Conservation (phyloP, 1,140 invertebrate genomes). For the Triops cancriformis region DNA sequence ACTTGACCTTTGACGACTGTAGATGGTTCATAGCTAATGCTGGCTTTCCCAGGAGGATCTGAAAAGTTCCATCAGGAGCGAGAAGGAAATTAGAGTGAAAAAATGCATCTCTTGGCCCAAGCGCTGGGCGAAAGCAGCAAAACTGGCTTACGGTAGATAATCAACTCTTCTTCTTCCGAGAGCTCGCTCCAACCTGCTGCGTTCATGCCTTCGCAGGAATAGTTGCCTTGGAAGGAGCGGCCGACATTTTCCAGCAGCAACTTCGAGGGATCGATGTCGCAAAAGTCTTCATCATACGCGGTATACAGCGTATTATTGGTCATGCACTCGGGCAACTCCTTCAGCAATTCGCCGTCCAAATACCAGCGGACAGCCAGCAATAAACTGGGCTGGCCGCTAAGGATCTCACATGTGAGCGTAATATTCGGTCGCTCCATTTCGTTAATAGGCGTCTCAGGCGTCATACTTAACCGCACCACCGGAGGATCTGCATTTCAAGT, state of each 20-base stretch:
- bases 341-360: slow-evolving; percentile 67
- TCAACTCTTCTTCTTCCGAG: slow-evolving; percentile 60
- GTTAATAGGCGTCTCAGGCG: slow-evolving; percentile 60
- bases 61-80: slow-evolving; percentile 27
- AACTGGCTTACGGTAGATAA: slow-evolving; percentile 64
- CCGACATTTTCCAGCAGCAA: slow-evolving; percentile 69
- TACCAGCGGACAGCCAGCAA: slow-evolving; percentile 58
- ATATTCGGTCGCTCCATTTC: slow-evolving; percentile 72
- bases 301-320: slow-evolving; percentile 28
- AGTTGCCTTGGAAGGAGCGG: slow-evolving; percentile 80
- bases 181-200: slow-evolving; percentile 71
- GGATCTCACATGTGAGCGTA: slow-evolving; percentile 68
- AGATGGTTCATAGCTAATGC: slow-evolving; percentile 57
- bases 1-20: slow-evolving; percentile 67
- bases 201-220: slow-evolving; percentile 78
- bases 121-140: neutral
- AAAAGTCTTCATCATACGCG: slow-evolving; percentile 44
- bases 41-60: slow-evolving; percentile 67
- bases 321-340: slow-evolving; percentile 68
- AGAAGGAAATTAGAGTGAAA: slow-evolving; percentile 19
- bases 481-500: slow-evolving; percentile 44
- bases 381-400: slow-evolving; percentile 45
- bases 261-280: slow-evolving; percentile 74
- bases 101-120: slow-evolving; percentile 9
- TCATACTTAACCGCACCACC: slow-evolving; percentile 63